A percentile compares a stretch with the other conserved stretches of the same genome.
These are phyloP conservation scores for Metallyticus violacea DNA, from an alignment of 2,888 invertebrate genomes.

Conservation along the genomic window DNA sequence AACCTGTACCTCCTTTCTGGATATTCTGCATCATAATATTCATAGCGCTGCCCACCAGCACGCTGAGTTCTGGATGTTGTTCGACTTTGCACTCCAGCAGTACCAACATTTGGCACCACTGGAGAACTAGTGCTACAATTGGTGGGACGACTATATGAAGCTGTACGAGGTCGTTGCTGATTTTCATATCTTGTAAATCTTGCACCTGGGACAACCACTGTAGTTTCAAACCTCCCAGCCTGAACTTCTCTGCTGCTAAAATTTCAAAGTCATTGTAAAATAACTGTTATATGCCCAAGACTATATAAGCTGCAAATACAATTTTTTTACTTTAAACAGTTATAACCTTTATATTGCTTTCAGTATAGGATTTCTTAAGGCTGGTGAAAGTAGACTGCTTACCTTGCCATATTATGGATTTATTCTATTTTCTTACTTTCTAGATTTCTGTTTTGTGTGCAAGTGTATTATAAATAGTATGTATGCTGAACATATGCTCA, in stretches of 20 bases:
- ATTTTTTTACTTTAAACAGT: no score
- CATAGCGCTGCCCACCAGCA: conserved; percentile 48
- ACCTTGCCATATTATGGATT: no score
- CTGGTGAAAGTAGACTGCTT: no score
- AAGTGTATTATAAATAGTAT: no score
- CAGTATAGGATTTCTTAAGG: no score
- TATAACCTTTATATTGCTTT: no score
- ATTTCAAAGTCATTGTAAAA: no score
- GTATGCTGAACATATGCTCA: no score
- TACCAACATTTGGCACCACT: conserved; percentile 26
- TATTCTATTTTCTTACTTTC: no score
- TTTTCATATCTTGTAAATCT: conserved; percentile 60
- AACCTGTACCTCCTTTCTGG: conserved; percentile 33
- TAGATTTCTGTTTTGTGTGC: no score
- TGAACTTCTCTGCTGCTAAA: conserved; percentile 28
- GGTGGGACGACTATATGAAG: conserved; percentile 52
- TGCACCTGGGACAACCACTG: conserved; percentile 45
- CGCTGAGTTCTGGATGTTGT: conserved; percentile 1
- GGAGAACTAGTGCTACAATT: conserved; percentile 22
- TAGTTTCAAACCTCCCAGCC: conserved; percentile 43
- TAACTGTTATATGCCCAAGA: no score
- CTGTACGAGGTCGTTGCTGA: conserved; percentile 53
- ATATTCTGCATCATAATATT: conserved; percentile 48
- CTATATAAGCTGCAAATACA: no score
- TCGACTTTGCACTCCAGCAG: conserved; percentile 21